Percentiles rank a stretch among this genome's conserved stretches.
These are phyloP conservation scores for Fundulus diaphanus DNA, from an alignment of 2,797 vertebrate species.

Conservation along the genomic window DNA sequence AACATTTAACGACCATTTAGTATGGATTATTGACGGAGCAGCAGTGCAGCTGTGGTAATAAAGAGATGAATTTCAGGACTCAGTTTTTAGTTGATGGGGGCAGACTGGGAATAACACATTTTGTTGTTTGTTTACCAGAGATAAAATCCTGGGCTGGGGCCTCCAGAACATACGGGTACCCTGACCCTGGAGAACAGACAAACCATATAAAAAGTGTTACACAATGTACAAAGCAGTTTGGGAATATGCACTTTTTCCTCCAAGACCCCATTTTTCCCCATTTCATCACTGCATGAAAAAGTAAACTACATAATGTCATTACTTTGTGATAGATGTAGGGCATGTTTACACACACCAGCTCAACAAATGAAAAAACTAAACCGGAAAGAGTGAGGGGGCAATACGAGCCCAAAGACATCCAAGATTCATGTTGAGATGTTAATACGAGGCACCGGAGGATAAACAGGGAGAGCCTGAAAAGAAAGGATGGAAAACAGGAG, in stretches of 20 bases:
- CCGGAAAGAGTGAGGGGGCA: constrained; percentile 6
- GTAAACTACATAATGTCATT: constrained; percentile 41
- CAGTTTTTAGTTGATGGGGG: constrained; percentile 39
- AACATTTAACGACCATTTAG: constrained; percentile 39
- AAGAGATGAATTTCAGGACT: neutral
- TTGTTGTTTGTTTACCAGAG: constrained; percentile 75
- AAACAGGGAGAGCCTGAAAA: neutral
- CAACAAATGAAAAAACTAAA: constrained; percentile 35
- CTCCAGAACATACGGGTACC: constrained; percentile 79
- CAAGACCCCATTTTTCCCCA: constrained; percentile 13
- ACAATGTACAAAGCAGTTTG: constrained; percentile 43
- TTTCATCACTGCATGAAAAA: constrained; percentile 9
- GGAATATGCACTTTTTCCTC: constrained; percentile 12
- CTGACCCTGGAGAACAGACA: constrained; percentile 79
- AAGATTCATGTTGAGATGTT: neutral
- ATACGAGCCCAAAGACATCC: neutral
- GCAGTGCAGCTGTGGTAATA: constrained; percentile 23
- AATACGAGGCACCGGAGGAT: too few relatives aligned
- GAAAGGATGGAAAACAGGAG: neutral
- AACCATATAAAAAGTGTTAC: constrained; percentile 68
- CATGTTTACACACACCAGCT: constrained; percentile 38
- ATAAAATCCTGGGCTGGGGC: constrained; percentile 75
- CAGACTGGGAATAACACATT: constrained; percentile 24
- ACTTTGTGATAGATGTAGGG: constrained; percentile 57
- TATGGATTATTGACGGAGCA: constrained; percentile 56